Base-by-base conservation (phyloP, 2,113 vertebrate genomes). In the Pionites leucogaster region DNA sequence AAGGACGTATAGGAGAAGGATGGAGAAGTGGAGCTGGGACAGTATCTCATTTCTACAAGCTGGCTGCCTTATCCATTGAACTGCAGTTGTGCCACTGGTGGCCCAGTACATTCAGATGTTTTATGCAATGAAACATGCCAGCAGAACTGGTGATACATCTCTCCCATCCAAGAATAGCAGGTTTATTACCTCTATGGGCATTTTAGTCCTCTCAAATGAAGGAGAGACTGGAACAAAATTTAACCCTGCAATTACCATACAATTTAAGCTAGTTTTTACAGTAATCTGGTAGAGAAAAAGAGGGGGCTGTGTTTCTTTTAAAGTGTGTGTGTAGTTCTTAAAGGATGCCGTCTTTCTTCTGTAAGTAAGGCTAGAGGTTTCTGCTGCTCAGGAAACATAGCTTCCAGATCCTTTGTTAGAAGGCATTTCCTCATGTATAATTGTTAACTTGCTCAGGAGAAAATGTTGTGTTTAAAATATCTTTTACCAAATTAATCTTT, bases 71-170 rank as follows among this genome's bases (percentile, higher is more conserved):
- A 13, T 13, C 37, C 55, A 0, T 29, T 70, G 57, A 63, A 31
- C 37, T 81, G 37, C 31, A 37, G 28, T 47, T 4, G 1, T 41
- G 47, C 76, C 37, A 0, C 2, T 14, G 11, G 57, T 86, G 47
- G 29, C 13, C 57, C 31, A 42, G 8, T 37, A 22, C 11, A 1
- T 17, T 53, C 0, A 2, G 20, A 2, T 71, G 7, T 49, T 68
- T 53, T 62, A 11, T 46, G 50, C 42, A 35, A 17, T 86, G 57
- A 60, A 57, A 49, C 4, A 0, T 44, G 42, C 10, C 2, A 2
- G 46, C 37, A 64, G 52, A 75, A 50, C 25, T 29, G 68, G 25
- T n/a, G 31, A 25, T 41, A 7, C 46, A 31, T 71, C 37, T 53
- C 52, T 85, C 24, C 35, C n/a, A 17, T 55, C 25, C 63, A 27